Percentiles rank a stretch among this genome's conserved stretches.
Conservation (phyloP, 2,888 invertebrate genomes). For the Sinelater perroti region DNA sequence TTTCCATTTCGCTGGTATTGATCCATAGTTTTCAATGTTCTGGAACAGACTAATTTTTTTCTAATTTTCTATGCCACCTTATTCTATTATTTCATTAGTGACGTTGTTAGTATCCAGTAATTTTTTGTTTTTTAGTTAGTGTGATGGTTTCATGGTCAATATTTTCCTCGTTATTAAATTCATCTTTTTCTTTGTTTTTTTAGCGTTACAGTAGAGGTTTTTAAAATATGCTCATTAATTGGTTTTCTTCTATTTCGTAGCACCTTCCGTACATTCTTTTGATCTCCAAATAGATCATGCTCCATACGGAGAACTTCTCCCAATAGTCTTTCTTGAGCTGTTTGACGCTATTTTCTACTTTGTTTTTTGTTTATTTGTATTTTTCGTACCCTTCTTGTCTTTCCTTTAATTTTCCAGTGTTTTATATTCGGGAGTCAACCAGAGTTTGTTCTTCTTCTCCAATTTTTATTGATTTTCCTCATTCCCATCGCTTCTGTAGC, state of each 20-base stretch:
- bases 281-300: neutral
- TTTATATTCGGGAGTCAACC: too few species aligned
- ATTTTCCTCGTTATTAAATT: neutral
- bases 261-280: neutral
- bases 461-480: neutral
- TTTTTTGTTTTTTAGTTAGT: neutral
- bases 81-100: neutral
- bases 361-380: slow-evolving; percentile 2
- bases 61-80: neutral
- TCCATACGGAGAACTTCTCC: neutral
- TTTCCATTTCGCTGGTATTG: slow-evolving; percentile 1
- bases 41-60: neutral
- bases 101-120: neutral
- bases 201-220: neutral
- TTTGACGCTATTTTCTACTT: neutral
- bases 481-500: slow-evolving; percentile 1
- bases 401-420: too few species aligned
- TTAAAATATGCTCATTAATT: neutral
- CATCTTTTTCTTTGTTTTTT: neutral
- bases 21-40: neutral
- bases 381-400: neutral
- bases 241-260: neutral
- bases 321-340: neutral
- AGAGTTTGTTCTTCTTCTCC: too few species aligned
- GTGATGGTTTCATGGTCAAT: neutral